A percentile compares a stretch with the other conserved stretches of the same genome.
Evolutionary conservation across 2,888 invertebrate genomes (phyloP).

Genomic region (Drosophila siamana): DNA sequence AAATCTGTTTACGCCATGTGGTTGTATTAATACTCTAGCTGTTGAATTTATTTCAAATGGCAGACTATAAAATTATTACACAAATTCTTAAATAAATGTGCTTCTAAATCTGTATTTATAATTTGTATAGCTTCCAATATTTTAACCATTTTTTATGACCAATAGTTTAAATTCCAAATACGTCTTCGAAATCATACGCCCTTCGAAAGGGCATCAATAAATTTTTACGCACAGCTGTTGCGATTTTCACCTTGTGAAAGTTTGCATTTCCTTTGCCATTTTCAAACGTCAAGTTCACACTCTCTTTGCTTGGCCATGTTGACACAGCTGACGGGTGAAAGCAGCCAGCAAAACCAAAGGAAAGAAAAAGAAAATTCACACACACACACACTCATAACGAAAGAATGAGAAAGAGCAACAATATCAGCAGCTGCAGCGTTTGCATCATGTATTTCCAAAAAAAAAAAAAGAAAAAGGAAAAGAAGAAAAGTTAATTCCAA

Average conservation of each 20-base stretch:
- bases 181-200: too few relatives aligned
- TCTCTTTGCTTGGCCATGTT: constrained; percentile 47
- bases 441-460: constrained; percentile 42
- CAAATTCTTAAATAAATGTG: too few relatives aligned
- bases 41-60: background rate
- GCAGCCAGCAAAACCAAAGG: constrained; percentile 4
- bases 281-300: constrained; percentile 57
- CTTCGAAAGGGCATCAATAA: background rate
- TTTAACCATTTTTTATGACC: too few relatives aligned
- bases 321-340: constrained; percentile 54
- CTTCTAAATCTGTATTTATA: too few relatives aligned
- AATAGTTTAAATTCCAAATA: too few relatives aligned
- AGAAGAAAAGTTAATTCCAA: constrained; percentile 30
- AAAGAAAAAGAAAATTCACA: constrained; percentile 4
- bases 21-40: constrained; percentile 9
- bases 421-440: constrained; percentile 37
- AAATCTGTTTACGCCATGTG: background rate
- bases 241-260: constrained; percentile 60
- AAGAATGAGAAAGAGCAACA: constrained; percentile 17
- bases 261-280: constrained; percentile 45
- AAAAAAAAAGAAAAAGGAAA: constrained; percentile 8
- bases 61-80: too few relatives aligned
- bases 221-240: constrained; percentile 50
- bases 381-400: background rate
- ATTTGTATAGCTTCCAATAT: too few relatives aligned